Conservation (phyloP, 2,888 invertebrate genomes). For the Epirrhoe alternata region DNA sequence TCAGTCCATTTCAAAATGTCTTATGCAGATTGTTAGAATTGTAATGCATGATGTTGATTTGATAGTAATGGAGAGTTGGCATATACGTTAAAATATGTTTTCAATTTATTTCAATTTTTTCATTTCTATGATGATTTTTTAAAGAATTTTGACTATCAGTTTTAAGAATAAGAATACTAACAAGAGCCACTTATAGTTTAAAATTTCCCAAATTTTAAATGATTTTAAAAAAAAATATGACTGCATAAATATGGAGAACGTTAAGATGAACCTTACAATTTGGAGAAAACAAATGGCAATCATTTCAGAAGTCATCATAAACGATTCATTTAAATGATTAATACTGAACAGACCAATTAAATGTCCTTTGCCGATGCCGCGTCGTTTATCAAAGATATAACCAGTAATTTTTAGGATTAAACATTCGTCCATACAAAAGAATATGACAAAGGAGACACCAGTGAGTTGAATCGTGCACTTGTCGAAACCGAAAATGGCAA, state of each 20-base stretch:
- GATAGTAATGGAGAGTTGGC: not conserved
- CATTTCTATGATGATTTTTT: too few species aligned
- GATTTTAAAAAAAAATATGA: not conserved
- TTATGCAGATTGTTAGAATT: conserved; percentile 47
- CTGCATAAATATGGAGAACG: conserved; percentile 16
- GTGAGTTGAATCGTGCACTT: conserved; percentile 44
- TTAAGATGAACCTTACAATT: conserved; percentile 17
- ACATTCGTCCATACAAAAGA: conserved; percentile 32
- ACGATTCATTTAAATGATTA: conserved; percentile 24
- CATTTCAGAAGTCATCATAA: conserved; percentile 25
- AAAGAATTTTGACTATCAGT: too few species aligned
- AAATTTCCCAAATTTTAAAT: too few species aligned
- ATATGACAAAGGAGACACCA: conserved; percentile 40
- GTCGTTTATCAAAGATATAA: conserved; percentile 35
- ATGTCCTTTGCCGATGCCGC: conserved; percentile 21
- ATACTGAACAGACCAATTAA: conserved; percentile 34
- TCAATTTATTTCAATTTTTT: too few species aligned
- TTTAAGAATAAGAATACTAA: too few species aligned
- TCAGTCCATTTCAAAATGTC: conserved; percentile 47
- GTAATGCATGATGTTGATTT: conserved; percentile 45
- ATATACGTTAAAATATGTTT: conserved; percentile 3
- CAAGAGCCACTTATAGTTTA: too few species aligned
- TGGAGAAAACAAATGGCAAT: conserved; percentile 23
- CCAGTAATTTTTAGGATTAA: conserved; percentile 42
- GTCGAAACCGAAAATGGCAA: conserved; percentile 57